Percentiles rank a stretch among this genome's conserved stretches.
These are phyloP conservation scores for Pterocles orientalis DNA, from an alignment of 2,113 vertebrate species.

Conservation along the genomic window DNA sequence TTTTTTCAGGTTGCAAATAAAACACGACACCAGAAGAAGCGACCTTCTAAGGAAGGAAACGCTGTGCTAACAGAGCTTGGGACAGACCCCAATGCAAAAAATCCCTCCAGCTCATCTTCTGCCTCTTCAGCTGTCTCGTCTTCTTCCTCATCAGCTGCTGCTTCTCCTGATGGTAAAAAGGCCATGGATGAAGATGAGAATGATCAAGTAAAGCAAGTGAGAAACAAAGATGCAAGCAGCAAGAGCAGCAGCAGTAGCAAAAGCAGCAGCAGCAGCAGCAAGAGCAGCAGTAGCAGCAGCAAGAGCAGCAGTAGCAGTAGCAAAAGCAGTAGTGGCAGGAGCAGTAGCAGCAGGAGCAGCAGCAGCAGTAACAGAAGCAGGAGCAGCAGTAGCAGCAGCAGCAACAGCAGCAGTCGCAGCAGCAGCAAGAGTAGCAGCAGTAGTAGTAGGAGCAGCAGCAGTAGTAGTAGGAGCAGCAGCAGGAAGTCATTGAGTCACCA, in stretches of 20 bases:
- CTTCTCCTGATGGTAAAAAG: not conserved
- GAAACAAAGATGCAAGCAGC: not conserved
- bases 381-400: fast-evolving
- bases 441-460: fast-evolving
- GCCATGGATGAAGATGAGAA: not conserved
- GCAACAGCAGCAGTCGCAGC: fast-evolving
- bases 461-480: not conserved
- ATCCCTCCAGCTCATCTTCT: slow-evolving; percentile 15
- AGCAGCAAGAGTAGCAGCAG: fast-evolving
- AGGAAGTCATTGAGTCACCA: not conserved
- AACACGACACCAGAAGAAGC: slow-evolving; percentile 29
- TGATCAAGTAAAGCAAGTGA: not conserved
- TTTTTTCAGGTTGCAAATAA: slow-evolving; percentile 32
- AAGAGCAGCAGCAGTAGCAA: not conserved
- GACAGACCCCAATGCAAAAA: not conserved
- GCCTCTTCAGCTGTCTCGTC: slow-evolving; percentile 2
- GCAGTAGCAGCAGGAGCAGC: fast-evolving
- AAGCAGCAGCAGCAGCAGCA: fast-evolving
- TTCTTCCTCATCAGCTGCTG: slow-evolving; percentile 26
- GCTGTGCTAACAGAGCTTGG: slow-evolving; percentile 4
- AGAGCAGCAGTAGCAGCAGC: fast-evolving
- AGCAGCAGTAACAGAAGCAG: fast-evolving
- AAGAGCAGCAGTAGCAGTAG: fast-evolving
- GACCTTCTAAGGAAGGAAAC: slow-evolving; percentile 2
- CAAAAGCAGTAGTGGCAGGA: fast-evolving